Conservation (phyloP, 2,888 invertebrate genomes). For the Spatulosminthurus flaviceps region DNA sequence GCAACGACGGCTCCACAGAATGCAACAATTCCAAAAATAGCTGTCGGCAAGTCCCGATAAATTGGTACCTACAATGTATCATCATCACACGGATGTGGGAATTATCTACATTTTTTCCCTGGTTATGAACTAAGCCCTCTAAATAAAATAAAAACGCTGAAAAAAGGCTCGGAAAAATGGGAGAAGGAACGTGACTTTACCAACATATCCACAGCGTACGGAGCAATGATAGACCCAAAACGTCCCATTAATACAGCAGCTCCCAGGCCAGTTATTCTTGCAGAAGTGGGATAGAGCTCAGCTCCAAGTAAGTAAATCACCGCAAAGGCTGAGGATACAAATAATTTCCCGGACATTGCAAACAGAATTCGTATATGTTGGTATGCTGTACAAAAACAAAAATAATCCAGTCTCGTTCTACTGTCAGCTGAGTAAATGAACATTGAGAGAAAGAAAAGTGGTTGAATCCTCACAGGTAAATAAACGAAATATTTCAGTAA, state of each 20-base stretch:
- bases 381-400: constrained; percentile 44
- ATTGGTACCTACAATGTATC: constrained; percentile 50
- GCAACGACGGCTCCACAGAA: constrained; percentile 51
- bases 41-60: constrained; percentile 56
- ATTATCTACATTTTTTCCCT: too few relatives aligned
- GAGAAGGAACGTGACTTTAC: constrained; percentile 45
- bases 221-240: constrained; percentile 59
- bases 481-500: constrained; percentile 8
- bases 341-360: constrained; percentile 60
- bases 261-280: constrained; percentile 56
- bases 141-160: too few relatives aligned
- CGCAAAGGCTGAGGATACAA: constrained; percentile 57
- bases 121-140: too few relatives aligned
- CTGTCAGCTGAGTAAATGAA: constrained; percentile 16
- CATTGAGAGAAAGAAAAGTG: not conserved
- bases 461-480: constrained; percentile 16
- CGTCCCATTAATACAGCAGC: constrained; percentile 56
- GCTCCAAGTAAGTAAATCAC: constrained; percentile 60
- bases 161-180: too few relatives aligned
- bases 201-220: constrained; percentile 58
- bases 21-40: constrained; percentile 57
- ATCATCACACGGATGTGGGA: too few relatives aligned
- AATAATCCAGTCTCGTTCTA: not conserved
- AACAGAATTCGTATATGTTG: constrained; percentile 52
- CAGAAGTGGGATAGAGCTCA: constrained; percentile 60